A percentile compares a stretch with the other conserved stretches of the same genome.
phyloP scores from a whole-genome alignment of 1,140 invertebrate genomes.

The Chironomus striatipennis region DNA sequence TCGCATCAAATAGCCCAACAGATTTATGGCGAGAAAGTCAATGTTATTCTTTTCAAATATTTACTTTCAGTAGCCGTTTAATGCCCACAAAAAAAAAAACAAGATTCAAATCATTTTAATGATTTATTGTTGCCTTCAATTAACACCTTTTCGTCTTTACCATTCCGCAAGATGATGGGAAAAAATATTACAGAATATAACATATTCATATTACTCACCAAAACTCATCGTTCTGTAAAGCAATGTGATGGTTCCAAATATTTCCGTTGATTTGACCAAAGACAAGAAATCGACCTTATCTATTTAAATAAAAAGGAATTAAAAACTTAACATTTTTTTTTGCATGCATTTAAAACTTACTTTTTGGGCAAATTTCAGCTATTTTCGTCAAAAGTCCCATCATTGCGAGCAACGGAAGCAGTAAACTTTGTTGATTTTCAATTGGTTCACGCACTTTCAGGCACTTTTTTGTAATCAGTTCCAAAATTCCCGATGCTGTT shows the following conservation, averaged over 20 bases:
- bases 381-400: conserved; percentile 38
- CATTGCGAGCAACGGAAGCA: conserved; percentile 36
- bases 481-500: conserved; percentile 37
- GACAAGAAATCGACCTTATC: conserved; percentile 36
- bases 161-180: background rate
- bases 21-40: background rate
- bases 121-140: background rate
- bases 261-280: conserved; percentile 36
- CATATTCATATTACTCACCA: conserved; percentile 32
- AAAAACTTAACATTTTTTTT: too few species aligned
- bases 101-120: background rate
- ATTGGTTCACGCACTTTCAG: conserved; percentile 38
- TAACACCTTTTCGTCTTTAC: conserved; percentile 1
- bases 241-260: conserved; percentile 38
- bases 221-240: conserved; percentile 32
- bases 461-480: conserved; percentile 35
- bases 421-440: conserved; percentile 37
- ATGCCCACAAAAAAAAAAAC: background rate
- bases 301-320: conserved; percentile 26
- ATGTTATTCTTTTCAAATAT: background rate
- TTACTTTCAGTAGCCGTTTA: background rate
- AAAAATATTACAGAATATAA: background rate
- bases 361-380: conserved; percentile 37
- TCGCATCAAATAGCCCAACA: background rate
- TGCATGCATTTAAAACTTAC: too few species aligned